Percentiles rank a stretch among this genome's conserved stretches.
Conservation (phyloP, 2,797 vertebrate genomes). For the Ctenopoma kingsleyae region DNA sequence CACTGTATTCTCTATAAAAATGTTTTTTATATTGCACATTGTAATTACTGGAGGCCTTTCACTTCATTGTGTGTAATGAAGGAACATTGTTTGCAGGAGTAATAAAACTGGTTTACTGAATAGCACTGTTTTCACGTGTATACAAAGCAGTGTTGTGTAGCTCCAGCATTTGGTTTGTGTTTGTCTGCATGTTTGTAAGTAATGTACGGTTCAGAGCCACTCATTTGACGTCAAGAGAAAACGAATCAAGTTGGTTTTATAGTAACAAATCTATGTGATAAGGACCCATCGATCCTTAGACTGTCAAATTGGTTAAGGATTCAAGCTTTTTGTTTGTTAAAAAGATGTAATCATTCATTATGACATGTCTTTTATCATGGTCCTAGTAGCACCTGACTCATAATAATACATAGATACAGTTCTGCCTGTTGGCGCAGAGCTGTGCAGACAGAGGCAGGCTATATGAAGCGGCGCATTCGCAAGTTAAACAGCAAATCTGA, state of each 20-base stretch:
- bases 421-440: slow-evolving; percentile 2
- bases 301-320: no score
- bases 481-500: slow-evolving; percentile 14
- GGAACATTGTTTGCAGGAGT: slow-evolving; percentile 28
- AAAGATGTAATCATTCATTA: not conserved
- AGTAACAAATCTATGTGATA: no score
- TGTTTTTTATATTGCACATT: slow-evolving; percentile 3
- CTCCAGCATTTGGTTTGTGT: slow-evolving; percentile 17
- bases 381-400: not conserved
- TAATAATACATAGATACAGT: not conserved
- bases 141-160: slow-evolving; percentile 47
- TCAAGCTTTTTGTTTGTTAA: not conserved
- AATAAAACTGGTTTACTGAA: slow-evolving; percentile 29
- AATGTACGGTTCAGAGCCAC: not conserved
- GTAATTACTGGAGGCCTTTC: slow-evolving; percentile 21
- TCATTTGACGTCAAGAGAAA: slow-evolving; percentile 7
- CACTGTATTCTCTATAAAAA: slow-evolving; percentile 1
- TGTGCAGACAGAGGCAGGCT: slow-evolving; percentile 10
- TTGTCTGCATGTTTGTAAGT: slow-evolving; percentile 17
- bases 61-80: slow-evolving; percentile 9
- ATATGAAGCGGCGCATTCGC: slow-evolving; percentile 21
- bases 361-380: no score
- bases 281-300: no score
- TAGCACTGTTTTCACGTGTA: slow-evolving; percentile 25
- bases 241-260: no score